Base-by-base conservation (phyloP, 1,140 invertebrate genomes). In the Ctenoplectra terminalis region DNA sequence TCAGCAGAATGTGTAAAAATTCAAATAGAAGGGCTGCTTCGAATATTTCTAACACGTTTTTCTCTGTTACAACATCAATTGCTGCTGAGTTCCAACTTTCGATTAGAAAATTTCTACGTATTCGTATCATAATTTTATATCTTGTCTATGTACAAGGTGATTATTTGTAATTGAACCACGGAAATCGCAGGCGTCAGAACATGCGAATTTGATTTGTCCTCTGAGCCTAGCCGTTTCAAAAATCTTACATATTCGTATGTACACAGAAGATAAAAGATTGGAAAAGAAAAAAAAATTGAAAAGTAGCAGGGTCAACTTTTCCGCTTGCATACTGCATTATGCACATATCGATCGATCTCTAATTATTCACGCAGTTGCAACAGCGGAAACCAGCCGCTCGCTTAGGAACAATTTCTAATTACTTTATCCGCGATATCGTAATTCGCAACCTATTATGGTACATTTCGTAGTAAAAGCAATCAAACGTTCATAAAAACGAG, bases 361-460 rank as follows among this genome's bases (percentile, higher is more conserved):
- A 58, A 58, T 61, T 34, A 60, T 17, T 50, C 31, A 34, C 23
- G 20, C 34, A 43, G n/a, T 26, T 43, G 37, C 37, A 52, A 50
- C 40, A 4, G 40, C 40, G 40, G 40, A 40, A 9, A 43, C 11
- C 56, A 20, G 3, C 60, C 31, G 43, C 29, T 61, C 23, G 1
- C 23, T 31, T 72, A 72, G 34, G 54, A 58, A 67, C 43, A 72
- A 60, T 67, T 60, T 52, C 34, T 64, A 67, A 46, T 63, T 31
- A 72, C 74, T 40, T 20, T 37, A 20, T 72, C 5, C 0, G 13
- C 34, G 52, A 56, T 40, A 54, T 43, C 67, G 67, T 70, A 70
- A 70, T 52, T 26, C 67, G 48, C 31, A 4, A 34, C 20, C 48
- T 26, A n/a, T n/a, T 34, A 5, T 1, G 2, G 7, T 69, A 34